A percentile compares a stretch with the other conserved stretches of the same genome.
phyloP scores from a whole-genome alignment of 1,140 invertebrate species.

The Laupala kohalensis region DNA sequence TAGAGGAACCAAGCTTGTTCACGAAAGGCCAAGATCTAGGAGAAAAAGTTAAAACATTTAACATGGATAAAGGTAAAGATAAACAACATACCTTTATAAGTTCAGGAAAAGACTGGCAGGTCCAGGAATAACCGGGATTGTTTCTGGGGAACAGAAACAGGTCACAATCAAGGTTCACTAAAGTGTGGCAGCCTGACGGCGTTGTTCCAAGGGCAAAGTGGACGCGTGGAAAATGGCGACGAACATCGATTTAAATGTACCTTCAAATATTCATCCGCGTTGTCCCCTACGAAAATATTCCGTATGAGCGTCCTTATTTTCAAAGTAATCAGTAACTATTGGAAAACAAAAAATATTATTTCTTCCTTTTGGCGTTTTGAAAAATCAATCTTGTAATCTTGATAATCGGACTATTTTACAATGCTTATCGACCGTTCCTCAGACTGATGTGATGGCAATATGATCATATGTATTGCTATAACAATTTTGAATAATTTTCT shows the following conservation, averaged over 20 bases:
- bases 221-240: background rate
- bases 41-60: background rate
- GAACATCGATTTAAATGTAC: background rate
- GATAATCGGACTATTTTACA: background rate
- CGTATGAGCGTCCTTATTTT: no score
- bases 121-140: conserved; percentile 14
- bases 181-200: conserved; percentile 10
- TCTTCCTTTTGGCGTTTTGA: no score
- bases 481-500: no score
- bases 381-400: background rate
- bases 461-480: no score
- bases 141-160: conserved; percentile 14
- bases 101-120: conserved; percentile 15
- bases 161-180: conserved; percentile 14
- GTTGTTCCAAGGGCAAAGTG: conserved; percentile 12
- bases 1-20: background rate
- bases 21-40: background rate
- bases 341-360: no score
- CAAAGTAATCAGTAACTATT: no score
- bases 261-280: conserved; percentile 4
- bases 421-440: background rate
- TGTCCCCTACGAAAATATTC: background rate
- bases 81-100: conserved; percentile 14
- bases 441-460: no score
- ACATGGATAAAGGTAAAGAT: conserved; percentile 6